Conservation (phyloP, 2,888 invertebrate species). For the Drosophila neotestacea region DNA sequence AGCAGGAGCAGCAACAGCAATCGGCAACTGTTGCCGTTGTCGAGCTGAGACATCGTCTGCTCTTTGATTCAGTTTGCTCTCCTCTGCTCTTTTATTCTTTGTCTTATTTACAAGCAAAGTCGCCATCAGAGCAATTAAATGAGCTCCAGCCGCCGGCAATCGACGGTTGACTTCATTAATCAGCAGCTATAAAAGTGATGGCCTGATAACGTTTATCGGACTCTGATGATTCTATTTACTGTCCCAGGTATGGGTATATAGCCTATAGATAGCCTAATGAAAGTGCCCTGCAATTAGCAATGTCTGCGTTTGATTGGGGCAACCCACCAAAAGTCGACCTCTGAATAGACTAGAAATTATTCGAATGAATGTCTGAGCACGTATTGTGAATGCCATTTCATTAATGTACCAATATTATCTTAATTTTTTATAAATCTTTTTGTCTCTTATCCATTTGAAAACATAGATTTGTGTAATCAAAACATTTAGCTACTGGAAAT, state of each 20-base stretch:
- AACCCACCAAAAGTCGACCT: conserved; percentile 17
- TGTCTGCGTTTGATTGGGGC: conserved; percentile 46
- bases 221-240: conserved; percentile 74
- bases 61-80: conserved; percentile 44
- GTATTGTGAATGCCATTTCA: conserved; percentile 12
- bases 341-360: conserved; percentile 7
- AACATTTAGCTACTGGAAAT: conserved; percentile 37
- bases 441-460: background rate
- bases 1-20: conserved; percentile 47
- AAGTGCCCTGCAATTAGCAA: conserved; percentile 60
- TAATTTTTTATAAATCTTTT: conserved; percentile 6
- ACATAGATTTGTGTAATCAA: conserved; percentile 11
- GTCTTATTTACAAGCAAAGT: conserved; percentile 68
- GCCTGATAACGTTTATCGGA: conserved; percentile 75
- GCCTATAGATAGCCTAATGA: conserved; percentile 64
- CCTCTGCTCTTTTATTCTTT: conserved; percentile 25
- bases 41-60: conserved; percentile 19
- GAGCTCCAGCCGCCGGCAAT: conserved; percentile 69
- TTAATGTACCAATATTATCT: conserved; percentile 13
- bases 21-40: conserved; percentile 24
- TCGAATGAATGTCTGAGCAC: background rate
- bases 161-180: conserved; percentile 69
- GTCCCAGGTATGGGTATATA: conserved; percentile 49
- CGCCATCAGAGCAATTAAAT: conserved; percentile 73
- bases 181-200: conserved; percentile 76